phyloP scores from a whole-genome alignment of 2,113 vertebrate genomes.

The Scortum barcoo region DNA sequence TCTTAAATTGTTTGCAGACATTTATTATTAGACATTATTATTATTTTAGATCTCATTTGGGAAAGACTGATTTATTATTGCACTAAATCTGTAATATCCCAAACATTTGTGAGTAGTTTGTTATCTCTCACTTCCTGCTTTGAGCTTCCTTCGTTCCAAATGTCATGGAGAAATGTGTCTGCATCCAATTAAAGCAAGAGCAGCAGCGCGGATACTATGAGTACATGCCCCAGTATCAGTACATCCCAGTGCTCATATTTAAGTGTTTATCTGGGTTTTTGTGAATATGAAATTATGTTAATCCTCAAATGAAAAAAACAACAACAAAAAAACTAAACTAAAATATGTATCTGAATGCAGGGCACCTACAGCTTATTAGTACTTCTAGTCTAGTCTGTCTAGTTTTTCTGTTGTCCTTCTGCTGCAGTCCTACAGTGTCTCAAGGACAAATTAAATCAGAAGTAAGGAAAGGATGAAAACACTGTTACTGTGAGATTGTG shows the following conservation, averaged over 20 bases:
- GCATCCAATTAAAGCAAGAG: background rate
- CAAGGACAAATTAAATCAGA: slow-evolving; percentile 37
- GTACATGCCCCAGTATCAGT: background rate
- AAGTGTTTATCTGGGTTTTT: slow-evolving; percentile 35
- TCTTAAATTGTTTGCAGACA: background rate
- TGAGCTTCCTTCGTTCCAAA: background rate
- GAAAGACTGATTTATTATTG: background rate
- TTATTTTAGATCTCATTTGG: background rate
- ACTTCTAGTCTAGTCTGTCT: background rate
- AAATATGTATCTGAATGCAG: background rate
- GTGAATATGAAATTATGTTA: slow-evolving; percentile 18
- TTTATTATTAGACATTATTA: background rate
- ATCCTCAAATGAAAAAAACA: no score
- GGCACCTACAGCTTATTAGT: background rate
- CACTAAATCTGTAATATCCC: background rate
- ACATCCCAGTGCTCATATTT: background rate
- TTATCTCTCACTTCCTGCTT: background rate
- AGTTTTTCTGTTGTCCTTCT: slow-evolving; percentile 1
- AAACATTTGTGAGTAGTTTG: background rate
- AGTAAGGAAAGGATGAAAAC: slow-evolving; percentile 22
- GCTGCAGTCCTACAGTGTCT: slow-evolving; percentile 16
- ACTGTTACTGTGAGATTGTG: slow-evolving; percentile 10
- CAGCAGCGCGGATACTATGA: background rate
- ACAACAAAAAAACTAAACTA: background rate
- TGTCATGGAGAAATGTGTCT: slow-evolving; percentile 4